These are phyloP conservation scores for Paraplagusia blochii DNA, from an alignment of 2,113 vertebrate species.

Conservation along the genomic window DNA sequence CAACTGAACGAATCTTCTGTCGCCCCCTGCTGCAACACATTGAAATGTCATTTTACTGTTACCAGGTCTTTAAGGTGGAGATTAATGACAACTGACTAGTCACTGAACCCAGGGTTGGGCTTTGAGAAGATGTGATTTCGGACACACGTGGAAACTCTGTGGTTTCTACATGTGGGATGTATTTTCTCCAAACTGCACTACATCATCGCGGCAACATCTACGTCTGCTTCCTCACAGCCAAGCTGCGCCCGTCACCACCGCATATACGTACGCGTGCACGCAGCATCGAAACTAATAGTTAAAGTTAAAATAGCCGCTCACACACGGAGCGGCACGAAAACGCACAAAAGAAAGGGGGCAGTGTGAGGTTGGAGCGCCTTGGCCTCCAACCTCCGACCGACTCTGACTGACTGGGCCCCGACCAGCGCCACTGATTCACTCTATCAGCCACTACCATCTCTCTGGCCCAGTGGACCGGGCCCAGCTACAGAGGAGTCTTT, in stretches of 20 bases:
- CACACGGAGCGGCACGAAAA: slow-evolving; percentile 41
- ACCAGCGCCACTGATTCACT: slow-evolving; percentile 12
- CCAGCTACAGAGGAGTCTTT: slow-evolving; percentile 47
- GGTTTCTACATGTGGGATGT: slow-evolving; percentile 50
- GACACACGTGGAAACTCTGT: slow-evolving; percentile 35
- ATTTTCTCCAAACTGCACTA: slow-evolving; percentile 33
- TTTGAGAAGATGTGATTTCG: slow-evolving; percentile 32
- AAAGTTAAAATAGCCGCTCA: slow-evolving; percentile 60
- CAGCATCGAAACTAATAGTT: slow-evolving; percentile 56
- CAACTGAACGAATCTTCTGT: too few relatives aligned
- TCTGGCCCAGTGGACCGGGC: neutral
- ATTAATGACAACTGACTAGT: slow-evolving; percentile 4
- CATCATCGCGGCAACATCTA: slow-evolving; percentile 34
- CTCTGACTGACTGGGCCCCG: slow-evolving; percentile 60
- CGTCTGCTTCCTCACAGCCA: slow-evolving; percentile 56
- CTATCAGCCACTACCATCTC: slow-evolving; percentile 46
- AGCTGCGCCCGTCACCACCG: slow-evolving; percentile 13
- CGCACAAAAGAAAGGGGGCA: slow-evolving; percentile 43
- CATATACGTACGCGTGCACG: slow-evolving; percentile 34
- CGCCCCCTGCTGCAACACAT: too few relatives aligned
- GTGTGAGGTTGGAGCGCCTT: slow-evolving; percentile 47
- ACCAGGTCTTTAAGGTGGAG: too few relatives aligned
- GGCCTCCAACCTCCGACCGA: slow-evolving; percentile 52
- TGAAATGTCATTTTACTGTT: too few relatives aligned
- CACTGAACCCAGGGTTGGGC: slow-evolving; percentile 12